Conservation (phyloP, 1,140 invertebrate species). For the Papilio dardanus region DNA sequence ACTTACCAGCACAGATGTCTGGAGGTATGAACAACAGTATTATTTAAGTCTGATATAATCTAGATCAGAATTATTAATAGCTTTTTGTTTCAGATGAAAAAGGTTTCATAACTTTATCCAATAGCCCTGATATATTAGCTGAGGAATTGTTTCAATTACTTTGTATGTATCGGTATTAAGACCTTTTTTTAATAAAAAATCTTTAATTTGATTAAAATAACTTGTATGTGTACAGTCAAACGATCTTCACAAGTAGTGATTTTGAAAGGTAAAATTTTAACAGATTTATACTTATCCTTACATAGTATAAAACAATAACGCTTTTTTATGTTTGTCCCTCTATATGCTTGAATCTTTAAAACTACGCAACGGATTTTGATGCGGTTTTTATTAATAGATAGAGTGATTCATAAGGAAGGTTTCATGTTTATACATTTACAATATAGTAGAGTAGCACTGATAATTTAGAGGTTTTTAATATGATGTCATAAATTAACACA, state of each 20-base stretch:
- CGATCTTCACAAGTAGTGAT: conserved; percentile 18
- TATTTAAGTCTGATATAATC: neutral
- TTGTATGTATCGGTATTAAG: conserved; percentile 52
- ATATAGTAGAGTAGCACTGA: no score
- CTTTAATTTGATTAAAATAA: neutral
- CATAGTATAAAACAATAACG: no score
- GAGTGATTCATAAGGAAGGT: no score
- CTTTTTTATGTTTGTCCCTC: neutral
- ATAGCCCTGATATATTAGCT: conserved; percentile 55
- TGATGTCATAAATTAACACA: no score
- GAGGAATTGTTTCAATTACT: conserved; percentile 62
- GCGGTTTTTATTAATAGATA: no score
- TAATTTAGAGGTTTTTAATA: no score
- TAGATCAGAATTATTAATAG: neutral
- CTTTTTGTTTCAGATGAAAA: conserved; percentile 55
- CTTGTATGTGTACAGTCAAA: neutral
- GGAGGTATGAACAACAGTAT: neutral
- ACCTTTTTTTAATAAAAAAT: neutral
- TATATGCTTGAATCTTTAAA: no score
- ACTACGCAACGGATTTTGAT: no score
- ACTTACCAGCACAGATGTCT: neutral
- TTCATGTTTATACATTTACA: no score
- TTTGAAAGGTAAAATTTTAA: conserved; percentile 48
- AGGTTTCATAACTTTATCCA: conserved; percentile 61
- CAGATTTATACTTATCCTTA: no score